Evolutionary conservation across 1,140 invertebrate genomes (phyloP).

Genomic region (Mercenaria mercenaria): DNA sequence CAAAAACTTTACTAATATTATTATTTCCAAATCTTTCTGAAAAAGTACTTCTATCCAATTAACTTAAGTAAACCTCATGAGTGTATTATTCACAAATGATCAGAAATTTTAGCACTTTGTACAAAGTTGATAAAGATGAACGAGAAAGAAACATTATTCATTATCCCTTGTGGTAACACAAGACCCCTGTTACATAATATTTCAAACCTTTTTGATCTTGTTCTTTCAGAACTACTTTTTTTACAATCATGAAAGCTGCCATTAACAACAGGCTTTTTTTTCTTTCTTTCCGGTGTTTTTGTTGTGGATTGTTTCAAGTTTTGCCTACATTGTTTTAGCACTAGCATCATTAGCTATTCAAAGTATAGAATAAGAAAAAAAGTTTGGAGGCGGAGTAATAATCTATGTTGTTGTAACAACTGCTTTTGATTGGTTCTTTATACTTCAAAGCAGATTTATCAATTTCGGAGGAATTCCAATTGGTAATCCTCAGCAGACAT

Average conservation of each 20-base stretch:
- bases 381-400: background rate
- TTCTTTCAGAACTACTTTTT: background rate
- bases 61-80: too few species aligned
- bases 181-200: background rate
- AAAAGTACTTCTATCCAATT: too few species aligned
- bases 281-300: background rate
- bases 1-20: too few species aligned
- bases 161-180: background rate
- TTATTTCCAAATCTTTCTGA: too few species aligned
- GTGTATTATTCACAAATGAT: too few species aligned
- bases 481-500: slow-evolving; percentile 60
- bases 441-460: slow-evolving; percentile 48
- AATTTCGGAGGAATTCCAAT: slow-evolving; percentile 59
- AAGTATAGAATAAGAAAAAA: background rate
- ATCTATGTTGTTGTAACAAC: background rate
- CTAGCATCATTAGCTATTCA: background rate
- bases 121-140: background rate
- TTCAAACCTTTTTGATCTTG: background rate
- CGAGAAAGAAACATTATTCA: background rate
- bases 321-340: slow-evolving; percentile 5
- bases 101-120: background rate
- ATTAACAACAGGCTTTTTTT: background rate
- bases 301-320: background rate
- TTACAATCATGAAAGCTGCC: background rate
- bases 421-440: slow-evolving; percentile 25